Conservation (phyloP, 2,888 invertebrate species). For the Tetragonisca angustula region DNA sequence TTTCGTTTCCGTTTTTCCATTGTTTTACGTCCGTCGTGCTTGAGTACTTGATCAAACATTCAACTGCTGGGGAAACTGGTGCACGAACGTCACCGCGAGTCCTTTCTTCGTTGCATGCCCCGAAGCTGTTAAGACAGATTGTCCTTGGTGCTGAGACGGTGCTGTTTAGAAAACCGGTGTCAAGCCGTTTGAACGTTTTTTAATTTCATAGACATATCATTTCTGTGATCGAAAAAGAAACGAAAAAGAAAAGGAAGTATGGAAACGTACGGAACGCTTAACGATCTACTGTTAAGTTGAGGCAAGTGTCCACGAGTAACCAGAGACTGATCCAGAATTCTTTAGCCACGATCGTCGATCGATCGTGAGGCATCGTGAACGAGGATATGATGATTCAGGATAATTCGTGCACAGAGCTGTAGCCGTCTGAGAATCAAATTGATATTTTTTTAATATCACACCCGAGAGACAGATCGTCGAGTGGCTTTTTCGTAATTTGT, state of each 20-base stretch:
- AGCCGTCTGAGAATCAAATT: slow-evolving; percentile 14
- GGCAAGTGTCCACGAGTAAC: slow-evolving; percentile 5
- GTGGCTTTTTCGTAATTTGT: slow-evolving; percentile 7
- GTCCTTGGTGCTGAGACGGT: slow-evolving; percentile 77
- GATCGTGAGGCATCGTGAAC: neutral
- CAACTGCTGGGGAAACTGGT: slow-evolving; percentile 9
- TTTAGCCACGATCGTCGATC: neutral
- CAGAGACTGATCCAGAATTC: neutral
- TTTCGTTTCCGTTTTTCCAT: neutral
- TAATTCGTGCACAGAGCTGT: slow-evolving; percentile 9
- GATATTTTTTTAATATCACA: slow-evolving; percentile 18
- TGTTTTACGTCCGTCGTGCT: slow-evolving; percentile 12
- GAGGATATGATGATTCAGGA: neutral
- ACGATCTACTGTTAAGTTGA: slow-evolving; percentile 28
- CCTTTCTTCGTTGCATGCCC: neutral
- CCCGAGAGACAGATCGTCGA: slow-evolving; percentile 4
- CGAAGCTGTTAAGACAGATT: slow-evolving; percentile 3
- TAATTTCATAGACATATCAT: slow-evolving; percentile 47
- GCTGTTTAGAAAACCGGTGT: slow-evolving; percentile 53
- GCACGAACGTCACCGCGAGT: slow-evolving; percentile 4
- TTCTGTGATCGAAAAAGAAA: slow-evolving; percentile 45
- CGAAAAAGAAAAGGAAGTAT: neutral
- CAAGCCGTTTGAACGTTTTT: slow-evolving; percentile 18
- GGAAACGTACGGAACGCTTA: slow-evolving; percentile 22
- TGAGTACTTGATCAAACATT: slow-evolving; percentile 26